Evolutionary conservation across 1,140 invertebrate species (phyloP).

Genomic region (Rhopalosiphum maidis): DNA sequence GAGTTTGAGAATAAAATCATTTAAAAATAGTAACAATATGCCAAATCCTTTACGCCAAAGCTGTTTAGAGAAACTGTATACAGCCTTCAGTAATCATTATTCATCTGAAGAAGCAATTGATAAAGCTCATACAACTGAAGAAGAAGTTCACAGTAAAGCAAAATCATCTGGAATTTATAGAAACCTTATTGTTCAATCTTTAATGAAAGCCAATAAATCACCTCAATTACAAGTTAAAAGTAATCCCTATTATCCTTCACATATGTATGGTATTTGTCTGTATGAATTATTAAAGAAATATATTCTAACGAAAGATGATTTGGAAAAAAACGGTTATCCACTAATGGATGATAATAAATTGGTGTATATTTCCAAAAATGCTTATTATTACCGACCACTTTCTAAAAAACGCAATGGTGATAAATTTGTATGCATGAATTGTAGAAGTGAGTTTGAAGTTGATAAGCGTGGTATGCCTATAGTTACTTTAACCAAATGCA

Average conservation of each 20-base stretch:
- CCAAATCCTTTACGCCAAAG: constrained; percentile 55
- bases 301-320: constrained; percentile 76
- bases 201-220: constrained; percentile 52
- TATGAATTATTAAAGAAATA: constrained; percentile 56
- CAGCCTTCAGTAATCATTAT: constrained; percentile 48
- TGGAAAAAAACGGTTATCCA: constrained; percentile 86
- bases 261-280: constrained; percentile 36
- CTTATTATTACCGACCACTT: constrained; percentile 67
- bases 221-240: constrained; percentile 38
- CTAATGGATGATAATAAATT: constrained; percentile 68
- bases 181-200: constrained; percentile 53
- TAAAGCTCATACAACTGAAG: constrained; percentile 40
- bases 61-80: constrained; percentile 55
- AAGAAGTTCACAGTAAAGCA: constrained; percentile 46
- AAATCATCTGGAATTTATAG: constrained; percentile 47
- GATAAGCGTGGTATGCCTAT: constrained; percentile 76
- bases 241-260: constrained; percentile 34
- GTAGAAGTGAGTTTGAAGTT: constrained; percentile 79
- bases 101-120: constrained; percentile 55
- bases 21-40: constrained; percentile 54
- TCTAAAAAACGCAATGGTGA: constrained; percentile 62
- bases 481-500: constrained; percentile 69
- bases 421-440: constrained; percentile 82
- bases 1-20: constrained; percentile 50
- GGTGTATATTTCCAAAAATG: constrained; percentile 68